Evolutionary conservation across 2,888 invertebrate species (phyloP).

Genomic region (Iphiclides podalirius): DNA sequence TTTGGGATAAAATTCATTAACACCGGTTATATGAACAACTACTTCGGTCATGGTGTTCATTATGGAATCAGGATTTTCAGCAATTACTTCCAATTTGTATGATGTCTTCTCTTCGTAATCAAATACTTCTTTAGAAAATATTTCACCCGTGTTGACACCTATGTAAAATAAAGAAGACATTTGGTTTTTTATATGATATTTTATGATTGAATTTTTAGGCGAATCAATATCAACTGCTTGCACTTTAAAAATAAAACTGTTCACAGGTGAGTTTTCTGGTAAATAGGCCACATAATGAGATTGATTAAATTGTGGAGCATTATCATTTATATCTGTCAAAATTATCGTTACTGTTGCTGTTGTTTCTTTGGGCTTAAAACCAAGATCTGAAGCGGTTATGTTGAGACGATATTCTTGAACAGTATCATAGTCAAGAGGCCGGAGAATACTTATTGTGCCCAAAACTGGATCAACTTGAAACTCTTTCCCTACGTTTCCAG

Average conservation of each 20-base stretch:
- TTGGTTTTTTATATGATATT: conserved; percentile 89
- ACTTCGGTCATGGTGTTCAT: conserved; percentile 89
- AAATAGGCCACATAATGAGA: conserved; percentile 87
- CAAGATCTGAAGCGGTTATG: conserved; percentile 92
- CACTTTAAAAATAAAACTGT: conserved; percentile 87
- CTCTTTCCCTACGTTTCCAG: conserved; percentile 89
- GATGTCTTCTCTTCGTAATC: conserved; percentile 91
- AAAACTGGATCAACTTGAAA: conserved; percentile 88
- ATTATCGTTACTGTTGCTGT: conserved; percentile 91
- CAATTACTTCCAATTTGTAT: conserved; percentile 88
- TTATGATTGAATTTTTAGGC: conserved; percentile 90
- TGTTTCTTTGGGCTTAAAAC: conserved; percentile 87
- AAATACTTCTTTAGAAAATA: conserved; percentile 87
- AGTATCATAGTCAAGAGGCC: conserved; percentile 92
- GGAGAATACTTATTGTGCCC: conserved; percentile 89
- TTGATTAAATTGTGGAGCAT: conserved; percentile 92
- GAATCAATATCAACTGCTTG: conserved; percentile 92
- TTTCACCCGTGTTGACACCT: conserved; percentile 87
- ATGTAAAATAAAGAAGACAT: conserved; percentile 88
- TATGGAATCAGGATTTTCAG: conserved; percentile 91
- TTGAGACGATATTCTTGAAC: conserved; percentile 91
- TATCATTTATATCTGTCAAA: conserved; percentile 95
- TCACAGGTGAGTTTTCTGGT: conserved; percentile 89
- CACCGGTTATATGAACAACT: conserved; percentile 88
- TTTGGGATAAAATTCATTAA: conserved; percentile 93